These are phyloP conservation scores for Encarsia formosa DNA, from an alignment of 2,888 invertebrate species.

Conservation along the genomic window DNA sequence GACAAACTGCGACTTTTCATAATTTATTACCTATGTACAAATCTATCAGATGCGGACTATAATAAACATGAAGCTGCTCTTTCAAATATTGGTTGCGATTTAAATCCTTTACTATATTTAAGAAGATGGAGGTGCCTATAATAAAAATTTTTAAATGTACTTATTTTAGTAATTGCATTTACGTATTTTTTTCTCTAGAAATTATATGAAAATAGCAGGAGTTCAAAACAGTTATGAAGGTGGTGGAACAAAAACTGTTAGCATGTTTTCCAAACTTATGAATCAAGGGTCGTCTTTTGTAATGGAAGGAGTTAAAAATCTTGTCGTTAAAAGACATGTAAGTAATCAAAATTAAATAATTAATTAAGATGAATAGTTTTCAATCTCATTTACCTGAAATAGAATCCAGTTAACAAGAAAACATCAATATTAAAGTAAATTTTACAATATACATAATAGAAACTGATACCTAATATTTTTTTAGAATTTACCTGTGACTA, in stretches of 20 bases:
- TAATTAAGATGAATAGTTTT: no score
- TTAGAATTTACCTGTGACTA: constrained; percentile 89
- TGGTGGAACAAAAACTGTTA: constrained; percentile 91
- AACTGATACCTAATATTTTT: constrained; percentile 10
- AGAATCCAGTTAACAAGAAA: no score
- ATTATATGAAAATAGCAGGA: constrained; percentile 72
- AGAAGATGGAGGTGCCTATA: constrained; percentile 81
- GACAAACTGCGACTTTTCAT: constrained; percentile 92
- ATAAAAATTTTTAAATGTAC: neutral
- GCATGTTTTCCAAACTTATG: constrained; percentile 97
- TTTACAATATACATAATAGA: no score
- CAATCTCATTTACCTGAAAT: no score
- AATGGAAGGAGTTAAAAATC: constrained; percentile 99
- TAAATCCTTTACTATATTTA: constrained; percentile 81
- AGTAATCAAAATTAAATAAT: constrained; percentile 47
- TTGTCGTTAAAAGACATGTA: constrained; percentile 96
- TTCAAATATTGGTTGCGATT: constrained; percentile 77
- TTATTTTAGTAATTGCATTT: neutral
- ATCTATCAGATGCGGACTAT: constrained; percentile 76
- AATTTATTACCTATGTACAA: constrained; percentile 85
- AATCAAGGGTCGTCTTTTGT: constrained; percentile 97
- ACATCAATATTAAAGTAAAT: no score
- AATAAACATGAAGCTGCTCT: constrained; percentile 79
- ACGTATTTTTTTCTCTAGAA: constrained; percentile 58
- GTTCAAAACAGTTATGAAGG: constrained; percentile 82